Percentiles rank a stretch among this genome's conserved stretches.
Conservation (phyloP, 2,113 vertebrate species). For the Clarias magur region DNA sequence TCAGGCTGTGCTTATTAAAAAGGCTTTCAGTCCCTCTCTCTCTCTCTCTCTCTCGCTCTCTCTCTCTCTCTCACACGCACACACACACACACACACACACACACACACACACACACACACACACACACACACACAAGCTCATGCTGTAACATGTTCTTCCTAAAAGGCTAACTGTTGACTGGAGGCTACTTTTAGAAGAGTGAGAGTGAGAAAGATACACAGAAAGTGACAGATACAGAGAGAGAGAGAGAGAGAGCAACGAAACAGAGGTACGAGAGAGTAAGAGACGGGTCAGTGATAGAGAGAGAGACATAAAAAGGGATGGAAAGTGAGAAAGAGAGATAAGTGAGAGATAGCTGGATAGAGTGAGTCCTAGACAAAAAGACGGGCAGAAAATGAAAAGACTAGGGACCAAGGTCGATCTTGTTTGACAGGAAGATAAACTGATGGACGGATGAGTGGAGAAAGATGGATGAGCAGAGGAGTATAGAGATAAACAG, state of each 20-base stretch:
- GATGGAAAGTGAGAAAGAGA: neutral
- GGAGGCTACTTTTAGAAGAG: slow-evolving; percentile 42
- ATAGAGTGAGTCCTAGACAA: neutral
- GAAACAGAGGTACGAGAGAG: slow-evolving; percentile 15
- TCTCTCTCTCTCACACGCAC: no score
- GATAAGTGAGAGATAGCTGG: neutral
- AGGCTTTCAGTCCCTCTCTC: slow-evolving; percentile 10
- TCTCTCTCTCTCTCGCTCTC: slow-evolving; percentile 15
- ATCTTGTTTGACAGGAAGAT: neutral
- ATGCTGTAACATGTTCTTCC: slow-evolving; percentile 33
- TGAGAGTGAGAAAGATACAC: slow-evolving; percentile 26
- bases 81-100: neutral
- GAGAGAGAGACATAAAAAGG: neutral
- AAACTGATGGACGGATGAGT: no score
- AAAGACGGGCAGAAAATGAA: neutral
- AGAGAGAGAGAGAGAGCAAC: neutral
- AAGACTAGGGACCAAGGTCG: neutral
- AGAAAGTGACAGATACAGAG: slow-evolving; percentile 12
- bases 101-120: slow-evolving; percentile 25
- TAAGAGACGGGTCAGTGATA: neutral
- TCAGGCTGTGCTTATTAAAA: slow-evolving; percentile 20
- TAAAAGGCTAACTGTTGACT: slow-evolving; percentile 44
- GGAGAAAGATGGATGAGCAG: no score
- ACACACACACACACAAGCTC: neutral
- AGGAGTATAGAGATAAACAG: no score